Base-by-base conservation (phyloP, 2,113 vertebrate genomes). In the Hoplias malabaricus region DNA sequence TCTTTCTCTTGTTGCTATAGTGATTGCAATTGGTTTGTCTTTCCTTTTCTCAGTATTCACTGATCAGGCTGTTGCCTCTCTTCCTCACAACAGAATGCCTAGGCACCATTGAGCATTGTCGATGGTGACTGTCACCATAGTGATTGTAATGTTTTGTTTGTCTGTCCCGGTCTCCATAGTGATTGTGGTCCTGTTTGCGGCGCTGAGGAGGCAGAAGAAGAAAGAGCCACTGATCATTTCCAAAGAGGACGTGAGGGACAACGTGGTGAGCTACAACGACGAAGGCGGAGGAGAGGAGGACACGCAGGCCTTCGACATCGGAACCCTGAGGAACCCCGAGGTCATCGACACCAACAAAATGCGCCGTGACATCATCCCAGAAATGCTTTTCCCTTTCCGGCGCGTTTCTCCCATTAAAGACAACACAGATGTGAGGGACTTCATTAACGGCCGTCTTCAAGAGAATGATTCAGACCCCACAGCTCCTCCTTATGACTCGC, bases 181-280 rank as follows among this genome's bases (percentile, higher is more conserved):
- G 84, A 89, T 89, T 36, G 87, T 95, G 54, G 95, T 96, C 16
- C 87, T 96, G 62, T 96, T 96, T 84, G 94, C 94, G 42, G 96
- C 96, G 84, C 92, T 98, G 83, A 94, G 96, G 86, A 94, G 95
- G 50, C 98, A 99, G 87, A 89, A 96, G 73, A 99, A 99, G 85
- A 99, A 98, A 83, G 98, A 99, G 87, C 98, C 98, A 85, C 95
- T 99, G 90, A 98, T 99, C 87, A 92, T 99, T 81, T 99, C 98
- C 40, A 99, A 99, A 84, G 98, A 99, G 69, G 98, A 98, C 36
- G 97, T 98, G 87, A 91, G 98, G 86, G 98, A 99, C 93, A 99
- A 99, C 87, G 97, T 99, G 2, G 97, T 99, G 88, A 99, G 97
- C 87, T 99, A 99, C 75, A 99, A 99, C 1, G 98, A 99, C 9